Evolutionary conservation across 2,797 vertebrate species (phyloP).

Genomic region (Sebastes reedi): DNA sequence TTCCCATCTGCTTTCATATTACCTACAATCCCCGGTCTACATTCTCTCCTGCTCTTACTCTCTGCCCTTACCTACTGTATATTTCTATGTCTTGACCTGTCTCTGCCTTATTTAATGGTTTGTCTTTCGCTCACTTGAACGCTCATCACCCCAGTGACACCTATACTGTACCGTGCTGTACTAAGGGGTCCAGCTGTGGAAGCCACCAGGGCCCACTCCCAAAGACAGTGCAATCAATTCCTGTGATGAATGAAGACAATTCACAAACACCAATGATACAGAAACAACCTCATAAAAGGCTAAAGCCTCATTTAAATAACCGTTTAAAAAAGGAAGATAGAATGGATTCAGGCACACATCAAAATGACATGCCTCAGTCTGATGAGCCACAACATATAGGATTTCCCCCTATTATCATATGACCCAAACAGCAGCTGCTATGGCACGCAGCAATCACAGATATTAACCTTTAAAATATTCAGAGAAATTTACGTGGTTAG

Average conservation of each 20-base stretch:
- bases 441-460: slow-evolving; percentile 18
- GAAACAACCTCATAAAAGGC: not conserved
- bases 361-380: not conserved
- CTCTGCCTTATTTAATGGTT: not conserved
- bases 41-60: slow-evolving; percentile 29
- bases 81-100: slow-evolving; percentile 18
- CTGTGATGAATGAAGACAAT: not conserved
- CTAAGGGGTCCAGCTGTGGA: slow-evolving; percentile 12
- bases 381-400: not conserved
- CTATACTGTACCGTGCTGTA: not conserved
- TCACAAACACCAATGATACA: not conserved
- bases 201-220: not conserved
- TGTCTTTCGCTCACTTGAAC: not conserved
- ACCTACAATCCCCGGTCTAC: slow-evolving; percentile 65
- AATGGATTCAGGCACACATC: not conserved
- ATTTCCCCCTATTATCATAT: not conserved
- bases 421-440: slow-evolving; percentile 3
- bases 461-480: slow-evolving; percentile 48
- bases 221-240: not conserved
- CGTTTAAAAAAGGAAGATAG: not conserved
- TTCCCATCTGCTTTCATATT: slow-evolving; percentile 75
- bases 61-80: slow-evolving; percentile 43
- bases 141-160: not conserved
- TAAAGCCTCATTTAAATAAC: not conserved
- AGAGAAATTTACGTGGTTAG: slow-evolving; percentile 6